phyloP scores from a whole-genome alignment of 2,888 invertebrate genomes.

The Catocala sponsa region DNA sequence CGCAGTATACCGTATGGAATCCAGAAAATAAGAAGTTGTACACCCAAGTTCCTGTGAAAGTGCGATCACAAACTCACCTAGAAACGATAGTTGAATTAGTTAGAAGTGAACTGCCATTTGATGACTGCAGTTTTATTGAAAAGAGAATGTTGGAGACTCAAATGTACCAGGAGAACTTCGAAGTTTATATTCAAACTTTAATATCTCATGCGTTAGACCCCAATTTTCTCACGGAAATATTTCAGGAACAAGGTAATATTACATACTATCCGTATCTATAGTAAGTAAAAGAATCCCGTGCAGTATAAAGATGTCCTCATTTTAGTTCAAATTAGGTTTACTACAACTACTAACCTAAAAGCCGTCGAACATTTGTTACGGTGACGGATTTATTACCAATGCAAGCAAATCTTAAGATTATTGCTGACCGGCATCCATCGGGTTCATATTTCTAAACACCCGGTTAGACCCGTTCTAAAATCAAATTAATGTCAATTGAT shows the following conservation, averaged over 20 bases:
- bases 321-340: no score
- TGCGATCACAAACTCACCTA: conserved; percentile 91
- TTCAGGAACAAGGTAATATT: conserved; percentile 93
- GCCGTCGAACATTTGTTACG: no score
- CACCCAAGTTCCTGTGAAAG: conserved; percentile 93
- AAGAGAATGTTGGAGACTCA: conserved; percentile 93
- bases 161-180: conserved; percentile 95
- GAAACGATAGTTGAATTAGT: conserved; percentile 94
- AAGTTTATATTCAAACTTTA: conserved; percentile 96
- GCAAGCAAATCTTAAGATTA: no score
- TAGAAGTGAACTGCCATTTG: conserved; percentile 91
- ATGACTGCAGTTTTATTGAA: conserved; percentile 91
- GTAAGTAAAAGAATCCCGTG: no score
- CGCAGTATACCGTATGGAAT: conserved; percentile 95
- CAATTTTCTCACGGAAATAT: conserved; percentile 96
- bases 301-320: no score
- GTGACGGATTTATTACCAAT: no score
- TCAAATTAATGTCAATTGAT: no score
- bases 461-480: no score
- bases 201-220: conserved; percentile 96
- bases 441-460: no score
- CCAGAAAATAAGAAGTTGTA: conserved; percentile 94
- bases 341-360: no score
- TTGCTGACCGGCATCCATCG: no score
- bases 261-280: no score